phyloP scores from a whole-genome alignment of 2,797 vertebrate genomes.

The Poeciliopsis turneri region DNA sequence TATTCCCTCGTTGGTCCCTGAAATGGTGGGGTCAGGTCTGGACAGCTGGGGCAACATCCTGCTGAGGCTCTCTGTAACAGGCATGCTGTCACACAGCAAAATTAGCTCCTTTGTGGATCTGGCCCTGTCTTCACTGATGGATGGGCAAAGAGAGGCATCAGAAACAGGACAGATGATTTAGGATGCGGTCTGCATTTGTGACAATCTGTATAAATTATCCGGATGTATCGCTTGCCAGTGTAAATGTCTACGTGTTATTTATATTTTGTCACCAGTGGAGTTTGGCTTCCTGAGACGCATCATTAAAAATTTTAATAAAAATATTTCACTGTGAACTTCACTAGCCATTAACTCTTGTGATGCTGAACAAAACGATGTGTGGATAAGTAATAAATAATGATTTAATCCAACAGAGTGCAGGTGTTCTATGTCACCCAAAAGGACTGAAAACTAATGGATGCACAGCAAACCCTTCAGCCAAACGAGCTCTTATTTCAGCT shows the following conservation, averaged over 20 bases:
- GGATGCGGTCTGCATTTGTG: constrained; percentile 58
- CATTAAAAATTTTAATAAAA: constrained; percentile 34
- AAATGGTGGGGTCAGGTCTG: constrained; percentile 77
- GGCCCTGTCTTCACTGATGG: constrained; percentile 60
- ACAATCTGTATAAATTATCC: constrained; percentile 69
- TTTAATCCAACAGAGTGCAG: constrained; percentile 47
- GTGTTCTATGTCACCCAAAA: constrained; percentile 23
- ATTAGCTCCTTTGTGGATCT: constrained; percentile 68
- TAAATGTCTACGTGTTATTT: constrained; percentile 67
- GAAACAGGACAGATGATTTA: constrained; percentile 68
- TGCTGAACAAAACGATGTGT: constrained; percentile 8
- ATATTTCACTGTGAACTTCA: constrained; percentile 18
- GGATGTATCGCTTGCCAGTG: constrained; percentile 37
- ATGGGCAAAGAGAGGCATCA: constrained; percentile 68
- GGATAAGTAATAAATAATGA: constrained; percentile 36
- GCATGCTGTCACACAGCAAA: constrained; percentile 79
- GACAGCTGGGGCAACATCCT: constrained; percentile 84
- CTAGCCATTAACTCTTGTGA: constrained; percentile 44
- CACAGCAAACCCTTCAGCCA: constrained; percentile 21
- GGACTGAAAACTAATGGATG: constrained; percentile 26
- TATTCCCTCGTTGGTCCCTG: constrained; percentile 78
- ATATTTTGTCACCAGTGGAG: constrained; percentile 28
- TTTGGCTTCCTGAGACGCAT: constrained; percentile 38
- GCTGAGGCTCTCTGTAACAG: constrained; percentile 68
- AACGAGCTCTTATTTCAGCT: constrained; percentile 32